Conservation (phyloP, 1,140 invertebrate genomes). For the Stegodyphus mimosarum region DNA sequence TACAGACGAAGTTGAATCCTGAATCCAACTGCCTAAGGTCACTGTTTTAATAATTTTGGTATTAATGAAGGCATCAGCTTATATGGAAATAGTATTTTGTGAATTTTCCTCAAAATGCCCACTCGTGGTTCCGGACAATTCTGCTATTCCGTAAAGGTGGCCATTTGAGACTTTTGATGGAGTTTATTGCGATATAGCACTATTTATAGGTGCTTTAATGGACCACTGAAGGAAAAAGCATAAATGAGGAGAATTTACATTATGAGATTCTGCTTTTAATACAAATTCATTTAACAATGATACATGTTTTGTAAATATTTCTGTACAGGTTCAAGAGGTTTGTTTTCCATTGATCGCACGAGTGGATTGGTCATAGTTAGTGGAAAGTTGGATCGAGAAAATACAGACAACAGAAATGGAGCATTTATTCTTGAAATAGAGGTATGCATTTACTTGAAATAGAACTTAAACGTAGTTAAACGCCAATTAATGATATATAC, state of each 20-base stretch:
- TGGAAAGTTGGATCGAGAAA: conserved; percentile 83
- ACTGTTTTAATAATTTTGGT: too few relatives aligned
- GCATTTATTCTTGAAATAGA: conserved; percentile 88
- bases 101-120: too few relatives aligned
- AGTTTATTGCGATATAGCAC: neutral
- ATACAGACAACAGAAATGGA: conserved; percentile 80
- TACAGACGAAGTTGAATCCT: too few relatives aligned
- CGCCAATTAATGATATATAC: too few relatives aligned
- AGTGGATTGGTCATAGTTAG: conserved; percentile 84
- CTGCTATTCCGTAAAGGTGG: too few relatives aligned
- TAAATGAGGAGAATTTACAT: too few relatives aligned
- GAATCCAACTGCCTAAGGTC: too few relatives aligned
- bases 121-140: too few relatives aligned
- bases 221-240: too few relatives aligned
- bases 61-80: too few relatives aligned
- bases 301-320: neutral
- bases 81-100: too few relatives aligned
- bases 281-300: neutral
- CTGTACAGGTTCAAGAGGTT: conserved; percentile 62
- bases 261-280: neutral
- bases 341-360: conserved; percentile 82
- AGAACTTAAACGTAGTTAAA: too few relatives aligned
- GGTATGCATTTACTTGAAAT: conserved; percentile 69
- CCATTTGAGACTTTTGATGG: neutral
- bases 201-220: neutral